These are phyloP conservation scores for Rotaria socialis DNA, from an alignment of 2,888 invertebrate genomes.

Conservation along the genomic window DNA sequence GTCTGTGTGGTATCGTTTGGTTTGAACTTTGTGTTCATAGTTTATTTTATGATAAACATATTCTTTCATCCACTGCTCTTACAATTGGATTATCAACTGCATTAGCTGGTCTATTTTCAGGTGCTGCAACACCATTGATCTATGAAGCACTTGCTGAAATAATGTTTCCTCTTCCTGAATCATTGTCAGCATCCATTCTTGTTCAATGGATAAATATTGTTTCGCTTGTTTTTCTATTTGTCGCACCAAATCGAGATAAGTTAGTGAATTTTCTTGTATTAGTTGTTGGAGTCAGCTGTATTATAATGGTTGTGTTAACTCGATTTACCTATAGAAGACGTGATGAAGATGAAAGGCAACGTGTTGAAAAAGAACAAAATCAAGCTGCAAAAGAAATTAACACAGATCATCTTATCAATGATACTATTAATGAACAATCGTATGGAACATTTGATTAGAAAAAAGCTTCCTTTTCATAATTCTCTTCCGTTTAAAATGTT, in stretches of 20 bases:
- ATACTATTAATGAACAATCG: not conserved
- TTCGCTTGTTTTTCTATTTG: conserved; percentile 8
- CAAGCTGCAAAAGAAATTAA: not conserved
- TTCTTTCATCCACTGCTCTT: not conserved
- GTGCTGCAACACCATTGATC: not conserved
- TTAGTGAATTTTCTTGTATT: conserved; percentile 6
- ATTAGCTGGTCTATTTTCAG: not conserved
- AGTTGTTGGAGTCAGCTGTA: not conserved
- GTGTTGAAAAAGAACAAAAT: conserved; percentile 11
- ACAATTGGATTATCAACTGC: not conserved
- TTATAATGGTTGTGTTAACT: not conserved
- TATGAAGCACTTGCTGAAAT: conserved; percentile 27
- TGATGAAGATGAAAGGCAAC: conserved; percentile 20
- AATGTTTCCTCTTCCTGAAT: conserved; percentile 27
- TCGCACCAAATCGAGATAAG: not conserved
- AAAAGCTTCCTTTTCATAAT: too few species aligned
- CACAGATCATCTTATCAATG: not conserved
- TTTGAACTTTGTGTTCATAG: conserved; percentile 16
- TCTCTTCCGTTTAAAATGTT: too few species aligned
- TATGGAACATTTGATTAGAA: not conserved
- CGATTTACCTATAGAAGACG: not conserved
- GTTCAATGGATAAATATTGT: conserved; percentile 23
- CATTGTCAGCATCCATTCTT: conserved; percentile 12
- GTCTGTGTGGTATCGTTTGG: not conserved
- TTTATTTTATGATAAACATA: conserved; percentile 14